Base-by-base conservation (phyloP, 2,113 vertebrate genomes). In the Gobio gobio region DNA sequence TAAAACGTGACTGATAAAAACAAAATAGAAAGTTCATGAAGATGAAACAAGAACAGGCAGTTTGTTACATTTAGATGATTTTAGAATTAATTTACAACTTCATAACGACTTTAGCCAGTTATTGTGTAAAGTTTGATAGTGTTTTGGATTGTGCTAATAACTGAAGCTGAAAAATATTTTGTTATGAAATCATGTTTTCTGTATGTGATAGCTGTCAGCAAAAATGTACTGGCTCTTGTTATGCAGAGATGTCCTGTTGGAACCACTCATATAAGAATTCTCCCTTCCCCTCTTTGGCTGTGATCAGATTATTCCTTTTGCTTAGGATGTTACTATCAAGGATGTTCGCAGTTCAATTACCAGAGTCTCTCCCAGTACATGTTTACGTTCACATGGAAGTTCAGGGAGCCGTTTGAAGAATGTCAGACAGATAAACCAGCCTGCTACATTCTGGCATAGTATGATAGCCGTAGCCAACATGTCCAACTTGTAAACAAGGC, bases 341-440 rank as follows among this genome's bases (percentile, higher is more conserved):
- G 66, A 81, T 82, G 68, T 77, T 84, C 64, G 29, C 66, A 85
- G 49, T 84, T 74, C 86, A 79, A 87, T 90, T 86, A 88, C 85
- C 73, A 82, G 70, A 77, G 82, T 13, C 64, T 83, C 85, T 89
- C 88, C 83, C 83, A 81, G 70, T 40, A 40, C 81, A 82, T 93
- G 92, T 94, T 94, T 94, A 94, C 90, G 90, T 93, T 93, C 89
- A 89, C 87, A 87, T 90, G 84, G 78, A 85, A 82, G 89, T 63
- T n/a, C 92, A 92, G 92, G 90, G 93, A 93, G 90, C 87, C 89
- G 87, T 92, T 93, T 93, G 90, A 93, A 93, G 90, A 90, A 90
- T 90, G 79, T 88, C 84, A 78, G 88, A 51, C 89, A 91, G 90
- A 92, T 88, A 88, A 85, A 92, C 80, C 83, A 82, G 83, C 56